phyloP scores from a whole-genome alignment of 1,140 invertebrate genomes.

The Nebria ingens region DNA sequence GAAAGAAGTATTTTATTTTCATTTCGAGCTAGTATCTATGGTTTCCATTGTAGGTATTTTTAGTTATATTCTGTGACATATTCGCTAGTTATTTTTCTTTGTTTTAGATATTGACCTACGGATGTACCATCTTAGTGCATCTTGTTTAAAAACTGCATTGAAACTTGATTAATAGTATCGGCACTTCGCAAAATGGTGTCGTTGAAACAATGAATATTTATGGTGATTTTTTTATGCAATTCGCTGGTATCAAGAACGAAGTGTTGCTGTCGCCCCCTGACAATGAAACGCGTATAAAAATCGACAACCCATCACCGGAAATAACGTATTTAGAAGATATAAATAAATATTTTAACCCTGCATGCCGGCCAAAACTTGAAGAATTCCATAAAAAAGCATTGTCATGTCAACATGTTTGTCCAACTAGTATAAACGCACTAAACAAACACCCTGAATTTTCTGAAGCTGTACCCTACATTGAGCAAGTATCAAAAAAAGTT shows the following conservation, averaged over 20 bases:
- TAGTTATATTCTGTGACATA: too few species aligned
- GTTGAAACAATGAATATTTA: not conserved
- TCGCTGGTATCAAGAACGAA: conserved; percentile 1
- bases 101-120: too few species aligned
- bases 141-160: too few species aligned
- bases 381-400: not conserved
- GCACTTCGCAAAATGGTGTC: conserved; percentile 1
- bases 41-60: too few species aligned
- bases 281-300: not conserved
- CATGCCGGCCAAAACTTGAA: not conserved
- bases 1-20: too few species aligned
- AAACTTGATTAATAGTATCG: too few species aligned
- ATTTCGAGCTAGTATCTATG: too few species aligned
- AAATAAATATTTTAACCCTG: not conserved
- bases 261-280: not conserved
- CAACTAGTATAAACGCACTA: not conserved
- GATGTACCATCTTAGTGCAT: too few species aligned
- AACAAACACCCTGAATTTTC: not conserved
- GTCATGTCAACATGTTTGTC: not conserved
- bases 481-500: not conserved
- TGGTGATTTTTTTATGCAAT: conserved; percentile 2
- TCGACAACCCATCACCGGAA: not conserved
- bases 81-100: too few species aligned
- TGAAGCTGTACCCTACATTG: not conserved
- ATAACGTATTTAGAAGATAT: not conserved